phyloP scores from a whole-genome alignment of 2,797 vertebrate genomes.

The Peromyscus eremicus region DNA sequence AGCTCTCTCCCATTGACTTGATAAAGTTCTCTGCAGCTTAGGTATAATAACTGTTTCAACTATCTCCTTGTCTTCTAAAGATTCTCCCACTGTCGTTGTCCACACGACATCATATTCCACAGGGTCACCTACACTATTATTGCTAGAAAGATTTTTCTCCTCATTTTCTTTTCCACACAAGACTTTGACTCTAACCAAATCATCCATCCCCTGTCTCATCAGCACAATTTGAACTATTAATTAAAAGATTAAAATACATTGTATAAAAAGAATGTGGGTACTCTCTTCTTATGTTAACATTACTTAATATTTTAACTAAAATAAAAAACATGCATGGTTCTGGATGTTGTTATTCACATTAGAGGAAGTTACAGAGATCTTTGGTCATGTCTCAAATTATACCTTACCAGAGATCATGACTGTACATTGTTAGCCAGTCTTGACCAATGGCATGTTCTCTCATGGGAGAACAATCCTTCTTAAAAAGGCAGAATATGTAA shows the following conservation, averaged over 20 bases:
- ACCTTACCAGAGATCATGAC: neutral
- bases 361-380: neutral
- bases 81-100: neutral
- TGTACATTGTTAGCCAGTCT: neutral
- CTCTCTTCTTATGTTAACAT: neutral
- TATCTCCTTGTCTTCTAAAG: neutral
- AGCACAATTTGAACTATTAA: neutral
- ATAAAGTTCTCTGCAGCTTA: neutral
- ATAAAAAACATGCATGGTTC: neutral
- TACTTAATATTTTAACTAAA: constrained; percentile 18
- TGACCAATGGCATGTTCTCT: neutral
- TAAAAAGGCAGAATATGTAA: neutral
- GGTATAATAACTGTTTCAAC: neutral
- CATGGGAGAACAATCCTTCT: neutral
- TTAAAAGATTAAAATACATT: constrained; percentile 11
- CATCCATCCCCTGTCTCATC: neutral
- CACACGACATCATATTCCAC: neutral
- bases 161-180: neutral
- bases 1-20: neutral
- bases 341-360: neutral
- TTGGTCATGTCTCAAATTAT: neutral
- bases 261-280: neutral
- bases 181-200: neutral
- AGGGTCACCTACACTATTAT: neutral
- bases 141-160: neutral